phyloP scores from a whole-genome alignment of 2,797 vertebrate species.

The Sebastes elongatus region DNA sequence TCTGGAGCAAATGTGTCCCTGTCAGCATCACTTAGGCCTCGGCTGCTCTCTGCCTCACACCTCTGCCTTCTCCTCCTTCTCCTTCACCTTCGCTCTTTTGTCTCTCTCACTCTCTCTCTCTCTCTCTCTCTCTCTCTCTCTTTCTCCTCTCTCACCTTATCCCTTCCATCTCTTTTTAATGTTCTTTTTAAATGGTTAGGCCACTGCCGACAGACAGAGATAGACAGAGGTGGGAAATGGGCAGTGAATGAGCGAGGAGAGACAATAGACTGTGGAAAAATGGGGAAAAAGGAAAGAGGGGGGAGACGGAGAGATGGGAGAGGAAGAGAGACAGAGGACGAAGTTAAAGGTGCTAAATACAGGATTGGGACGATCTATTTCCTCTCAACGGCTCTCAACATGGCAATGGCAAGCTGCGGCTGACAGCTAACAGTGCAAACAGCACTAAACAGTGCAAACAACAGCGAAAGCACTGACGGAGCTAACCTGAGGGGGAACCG shows the following conservation, averaged over 20 bases:
- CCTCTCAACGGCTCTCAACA: too few species aligned
- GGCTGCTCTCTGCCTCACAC: conserved; percentile 57
- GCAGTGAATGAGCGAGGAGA: conserved; percentile 13
- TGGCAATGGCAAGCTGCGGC: too few species aligned
- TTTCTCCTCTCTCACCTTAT: background rate
- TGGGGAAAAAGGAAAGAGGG: background rate
- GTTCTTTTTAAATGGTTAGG: conserved; percentile 53
- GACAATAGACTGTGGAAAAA: conserved; percentile 24
- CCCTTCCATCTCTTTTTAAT: conserved; percentile 54
- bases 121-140: background rate
- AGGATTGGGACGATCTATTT: background rate
- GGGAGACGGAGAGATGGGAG: background rate
- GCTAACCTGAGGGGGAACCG: too few species aligned
- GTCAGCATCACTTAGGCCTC: conserved; percentile 80
- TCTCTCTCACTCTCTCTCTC: background rate
- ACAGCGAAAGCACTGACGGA: rapidly evolving
- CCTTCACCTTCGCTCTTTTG: conserved; percentile 38
- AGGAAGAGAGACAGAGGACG: background rate
- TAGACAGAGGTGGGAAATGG: conserved; percentile 27
- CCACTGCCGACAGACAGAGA: conserved; percentile 24
- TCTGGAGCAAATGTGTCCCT: conserved; percentile 82
- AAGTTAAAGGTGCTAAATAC: background rate
- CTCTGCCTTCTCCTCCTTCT: conserved; percentile 20
- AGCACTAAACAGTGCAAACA: too few species aligned
- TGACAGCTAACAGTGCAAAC: too few species aligned